These are phyloP conservation scores for Halictus quadricinctus DNA, from an alignment of 2,888 invertebrate species.

Conservation along the genomic window DNA sequence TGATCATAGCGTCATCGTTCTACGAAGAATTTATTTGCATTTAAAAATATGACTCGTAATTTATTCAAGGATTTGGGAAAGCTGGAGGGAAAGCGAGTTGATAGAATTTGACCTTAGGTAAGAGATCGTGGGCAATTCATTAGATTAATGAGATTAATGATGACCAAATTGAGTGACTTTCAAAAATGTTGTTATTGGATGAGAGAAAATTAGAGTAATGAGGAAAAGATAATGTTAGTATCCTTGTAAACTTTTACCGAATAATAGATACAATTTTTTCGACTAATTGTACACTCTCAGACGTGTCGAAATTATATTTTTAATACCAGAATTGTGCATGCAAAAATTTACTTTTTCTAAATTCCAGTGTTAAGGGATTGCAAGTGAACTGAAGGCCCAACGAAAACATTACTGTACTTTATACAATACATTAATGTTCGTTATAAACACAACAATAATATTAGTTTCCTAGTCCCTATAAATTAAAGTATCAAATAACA, in stretches of 20 bases:
- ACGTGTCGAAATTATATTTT: background rate
- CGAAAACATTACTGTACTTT: no score
- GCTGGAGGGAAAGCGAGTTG: background rate
- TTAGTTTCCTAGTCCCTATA: background rate
- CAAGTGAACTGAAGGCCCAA: no score
- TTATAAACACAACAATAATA: no score
- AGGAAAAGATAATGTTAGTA: background rate
- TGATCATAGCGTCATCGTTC: background rate
- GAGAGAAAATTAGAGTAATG: background rate
- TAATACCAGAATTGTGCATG: background rate
- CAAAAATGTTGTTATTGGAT: background rate
- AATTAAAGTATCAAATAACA: background rate
- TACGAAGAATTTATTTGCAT: slow-evolving; percentile 21
- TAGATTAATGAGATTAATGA: background rate
- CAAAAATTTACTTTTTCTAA: no score
- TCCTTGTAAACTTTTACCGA: no score
- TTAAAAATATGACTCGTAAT: slow-evolving; percentile 3
- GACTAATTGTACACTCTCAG: no score
- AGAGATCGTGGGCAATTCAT: background rate
- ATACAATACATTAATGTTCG: no score
- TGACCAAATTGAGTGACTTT: background rate
- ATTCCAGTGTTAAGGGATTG: no score
- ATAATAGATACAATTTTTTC: no score
- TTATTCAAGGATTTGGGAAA: slow-evolving; percentile 9
- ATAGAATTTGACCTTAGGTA: background rate